Conservation (phyloP, 1,140 invertebrate species). For the Papilio xuthus region DNA sequence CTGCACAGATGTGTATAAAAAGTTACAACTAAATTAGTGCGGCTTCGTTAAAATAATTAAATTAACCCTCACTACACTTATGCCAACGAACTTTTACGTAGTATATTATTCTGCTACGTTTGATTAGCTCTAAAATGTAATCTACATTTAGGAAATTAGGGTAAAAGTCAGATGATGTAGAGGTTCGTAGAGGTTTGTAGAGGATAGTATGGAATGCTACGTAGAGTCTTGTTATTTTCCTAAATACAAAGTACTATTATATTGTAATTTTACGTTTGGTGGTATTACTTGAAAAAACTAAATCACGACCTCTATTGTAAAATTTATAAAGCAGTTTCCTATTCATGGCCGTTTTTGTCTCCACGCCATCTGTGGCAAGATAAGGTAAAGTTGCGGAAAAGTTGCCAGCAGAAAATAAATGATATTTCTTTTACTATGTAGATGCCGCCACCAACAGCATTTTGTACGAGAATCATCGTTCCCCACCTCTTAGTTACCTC, state of each 20-base stretch:
- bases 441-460: not conserved
- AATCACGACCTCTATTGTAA: not conserved
- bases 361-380: not conserved
- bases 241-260: too few relatives aligned
- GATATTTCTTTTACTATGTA: not conserved
- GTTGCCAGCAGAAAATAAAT: not conserved
- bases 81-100: not conserved
- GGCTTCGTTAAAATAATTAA: conserved; percentile 4
- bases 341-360: not conserved
- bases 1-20: not conserved
- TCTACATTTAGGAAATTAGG: too few relatives aligned
- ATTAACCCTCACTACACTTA: not conserved
- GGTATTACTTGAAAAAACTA: not conserved
- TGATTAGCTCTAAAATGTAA: too few relatives aligned
- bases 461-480: not conserved
- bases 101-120: too few relatives aligned
- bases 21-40: conserved; percentile 7
- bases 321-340: not conserved
- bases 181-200: too few relatives aligned
- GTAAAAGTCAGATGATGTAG: too few relatives aligned
- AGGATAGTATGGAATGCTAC: too few relatives aligned
- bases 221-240: too few relatives aligned
- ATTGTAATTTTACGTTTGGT: too few relatives aligned
- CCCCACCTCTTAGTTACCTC: too few relatives aligned
- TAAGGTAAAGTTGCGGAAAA: not conserved